These are phyloP conservation scores for Chamaetylas fuelleborni DNA, from an alignment of 2,113 vertebrate species.

Conservation along the genomic window DNA sequence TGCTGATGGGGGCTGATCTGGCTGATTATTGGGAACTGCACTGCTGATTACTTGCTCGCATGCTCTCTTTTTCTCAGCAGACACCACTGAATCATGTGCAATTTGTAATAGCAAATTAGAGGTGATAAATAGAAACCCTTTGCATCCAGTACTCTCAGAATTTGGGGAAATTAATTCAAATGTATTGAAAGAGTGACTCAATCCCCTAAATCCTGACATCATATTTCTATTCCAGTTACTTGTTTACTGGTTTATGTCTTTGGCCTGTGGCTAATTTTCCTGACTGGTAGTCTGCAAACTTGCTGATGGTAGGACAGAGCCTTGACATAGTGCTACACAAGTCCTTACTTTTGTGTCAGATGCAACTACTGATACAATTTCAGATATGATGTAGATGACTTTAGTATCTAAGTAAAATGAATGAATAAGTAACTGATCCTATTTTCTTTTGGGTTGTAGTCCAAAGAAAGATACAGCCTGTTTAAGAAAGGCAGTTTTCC, in stretches of 20 bases:
- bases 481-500: neutral
- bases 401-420: neutral
- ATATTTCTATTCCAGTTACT: neutral
- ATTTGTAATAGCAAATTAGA: conserved; percentile 1
- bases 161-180: neutral
- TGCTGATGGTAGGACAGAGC: neutral
- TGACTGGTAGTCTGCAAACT: neutral
- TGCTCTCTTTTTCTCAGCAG: neutral
- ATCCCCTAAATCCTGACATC: neutral
- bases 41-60: neutral
- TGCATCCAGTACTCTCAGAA: neutral
- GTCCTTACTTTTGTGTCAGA: neutral
- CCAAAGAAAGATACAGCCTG: neutral
- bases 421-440: neutral
- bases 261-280: neutral
- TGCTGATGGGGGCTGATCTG: conserved; percentile 12
- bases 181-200: neutral
- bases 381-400: neutral
- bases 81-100: neutral
- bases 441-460: neutral
- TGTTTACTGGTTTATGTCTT: neutral
- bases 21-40: neutral
- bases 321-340: neutral
- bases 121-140: neutral
- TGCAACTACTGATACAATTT: neutral